These are phyloP conservation scores for Mormoops blainvillei DNA, from an alignment of 2,113 vertebrate species.

Conservation along the genomic window DNA sequence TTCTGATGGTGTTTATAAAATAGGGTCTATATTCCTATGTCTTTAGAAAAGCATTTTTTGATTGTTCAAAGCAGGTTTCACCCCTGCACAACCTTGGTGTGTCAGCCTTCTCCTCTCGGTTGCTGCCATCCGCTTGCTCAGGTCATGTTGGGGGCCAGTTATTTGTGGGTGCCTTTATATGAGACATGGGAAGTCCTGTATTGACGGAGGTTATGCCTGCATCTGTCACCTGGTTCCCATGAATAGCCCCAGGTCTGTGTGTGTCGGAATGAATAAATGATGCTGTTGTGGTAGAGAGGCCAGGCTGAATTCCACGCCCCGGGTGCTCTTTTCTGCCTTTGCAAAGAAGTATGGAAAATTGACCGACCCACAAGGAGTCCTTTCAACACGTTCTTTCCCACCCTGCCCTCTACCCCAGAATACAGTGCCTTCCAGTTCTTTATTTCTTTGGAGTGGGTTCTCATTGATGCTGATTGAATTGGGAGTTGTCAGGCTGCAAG, in stretches of 20 bases:
- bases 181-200: neutral
- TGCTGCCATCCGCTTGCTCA: rapidly evolving
- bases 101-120: rapidly evolving
- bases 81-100: neutral
- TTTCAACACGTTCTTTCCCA: neutral
- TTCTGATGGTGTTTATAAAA: neutral
- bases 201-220: neutral
- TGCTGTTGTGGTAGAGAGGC: neutral
- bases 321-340: neutral
- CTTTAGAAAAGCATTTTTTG: neutral
- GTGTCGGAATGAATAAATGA: neutral
- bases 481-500: conserved; percentile 4
- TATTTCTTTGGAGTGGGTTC: neutral
- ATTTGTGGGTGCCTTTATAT: neutral
- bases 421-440: neutral
- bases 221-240: neutral
- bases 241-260: neutral
- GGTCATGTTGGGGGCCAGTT: neutral
- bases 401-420: neutral
- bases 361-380: neutral
- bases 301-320: neutral
- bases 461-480: conserved; percentile 23
- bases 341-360: neutral
- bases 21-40: neutral
- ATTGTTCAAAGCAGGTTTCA: neutral